Evolutionary conservation across 2,113 vertebrate genomes (phyloP).

Genomic region (Heptranchias perlo): DNA sequence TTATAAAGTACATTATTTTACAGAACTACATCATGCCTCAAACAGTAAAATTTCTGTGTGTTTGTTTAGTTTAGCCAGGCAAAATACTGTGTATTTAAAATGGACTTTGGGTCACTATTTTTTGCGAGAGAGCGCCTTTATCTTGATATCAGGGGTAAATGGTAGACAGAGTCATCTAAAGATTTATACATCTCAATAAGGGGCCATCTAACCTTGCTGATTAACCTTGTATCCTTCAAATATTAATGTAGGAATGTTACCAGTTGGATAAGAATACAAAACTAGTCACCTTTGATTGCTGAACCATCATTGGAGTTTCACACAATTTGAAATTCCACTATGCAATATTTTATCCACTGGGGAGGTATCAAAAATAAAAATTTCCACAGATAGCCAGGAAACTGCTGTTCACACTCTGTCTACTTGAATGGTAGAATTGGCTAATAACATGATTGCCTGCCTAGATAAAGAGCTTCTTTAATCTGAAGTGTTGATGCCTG

Average conservation of each 20-base stretch:
- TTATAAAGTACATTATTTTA: background rate
- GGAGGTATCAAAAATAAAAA: background rate
- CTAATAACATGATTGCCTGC: background rate
- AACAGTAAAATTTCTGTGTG: background rate
- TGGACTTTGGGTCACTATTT: background rate
- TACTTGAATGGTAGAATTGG: background rate
- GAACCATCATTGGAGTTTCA: background rate
- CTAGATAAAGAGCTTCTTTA: background rate
- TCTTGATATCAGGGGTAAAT: background rate
- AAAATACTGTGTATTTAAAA: background rate
- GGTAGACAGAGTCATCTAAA: background rate
- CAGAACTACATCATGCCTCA: background rate
- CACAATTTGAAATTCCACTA: background rate
- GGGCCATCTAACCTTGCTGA: background rate
- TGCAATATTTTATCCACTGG: background rate
- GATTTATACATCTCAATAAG: background rate
- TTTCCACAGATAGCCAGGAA: background rate
- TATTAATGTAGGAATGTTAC: background rate
- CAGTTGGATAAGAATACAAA: background rate
- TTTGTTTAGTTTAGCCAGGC: background rate
- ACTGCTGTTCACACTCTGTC: background rate
- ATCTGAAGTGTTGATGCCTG: background rate
- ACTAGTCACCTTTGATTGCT: background rate
- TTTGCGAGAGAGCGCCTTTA: background rate
- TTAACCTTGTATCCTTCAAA: background rate